Base-by-base conservation (phyloP, 2,888 invertebrate genomes). In the Drosophila meridionalis region DNA sequence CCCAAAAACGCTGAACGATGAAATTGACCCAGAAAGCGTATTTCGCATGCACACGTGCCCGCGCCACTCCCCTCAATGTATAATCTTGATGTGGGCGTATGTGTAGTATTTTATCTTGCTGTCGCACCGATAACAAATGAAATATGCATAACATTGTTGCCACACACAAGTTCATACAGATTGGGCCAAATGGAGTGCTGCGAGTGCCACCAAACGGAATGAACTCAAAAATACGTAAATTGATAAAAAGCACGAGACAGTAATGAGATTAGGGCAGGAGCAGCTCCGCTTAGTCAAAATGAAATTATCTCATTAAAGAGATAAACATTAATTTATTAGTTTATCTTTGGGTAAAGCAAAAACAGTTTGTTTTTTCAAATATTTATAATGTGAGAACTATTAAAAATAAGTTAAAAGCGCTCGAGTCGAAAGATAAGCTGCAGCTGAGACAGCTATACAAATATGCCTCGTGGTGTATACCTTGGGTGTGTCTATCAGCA, bases 121-220 rank as follows among this genome's bases (percentile, higher is more conserved):
- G 32, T 61, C 53, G 38, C 52, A 36, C 12, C 57, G 79, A 76
- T 76, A 76, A 69, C 58, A 64, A 36, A 73, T 76, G 68, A 76
- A 78, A 78, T 76, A 76, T 57, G 57, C 45, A 57, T 47, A 38
- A 63, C 20, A 20, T 38, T 57, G 63, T 70, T 45, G 48, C 61
- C 50, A 36, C 40, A 40, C 56, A 50, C 6, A 28, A 26, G 42
- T 28, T 32, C 11, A 28, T 61, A 62, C 56, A 60, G 50, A 58
- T 62, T 53, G 62, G 61, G 38, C 20, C 38, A 52, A 52, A n/a
- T 63, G 36, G 43, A 60, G 60, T 50, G 42, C 32, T 40, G 20
- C 28, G 36, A 50, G 50, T 43, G 20, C 60, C 30, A 32, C 12
- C 6, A 42, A 30, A 59, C 26, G 36, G 28, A 47, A 38, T 7